Evolutionary conservation across 1,140 invertebrate species (phyloP).

Genomic region (Tetramorium alpestre): DNA sequence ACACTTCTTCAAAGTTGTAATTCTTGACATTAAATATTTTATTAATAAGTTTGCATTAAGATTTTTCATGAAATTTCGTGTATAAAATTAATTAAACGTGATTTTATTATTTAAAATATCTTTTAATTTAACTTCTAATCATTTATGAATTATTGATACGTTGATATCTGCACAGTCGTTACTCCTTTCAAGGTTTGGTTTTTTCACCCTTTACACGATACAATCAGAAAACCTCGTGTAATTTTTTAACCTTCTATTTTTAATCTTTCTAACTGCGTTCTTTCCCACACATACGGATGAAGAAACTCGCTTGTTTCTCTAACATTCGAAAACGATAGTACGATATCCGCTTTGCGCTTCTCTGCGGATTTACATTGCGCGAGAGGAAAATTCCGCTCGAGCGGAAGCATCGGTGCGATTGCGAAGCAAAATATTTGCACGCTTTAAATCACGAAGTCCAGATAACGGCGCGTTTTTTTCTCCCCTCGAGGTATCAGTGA

Average conservation of each 20-base stretch:
- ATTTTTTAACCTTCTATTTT: slow-evolving; percentile 5
- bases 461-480: slow-evolving; percentile 35
- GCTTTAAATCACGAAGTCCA: slow-evolving; percentile 50
- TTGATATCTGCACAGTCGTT: neutral
- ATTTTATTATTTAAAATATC: neutral
- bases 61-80: neutral
- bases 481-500: neutral
- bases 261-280: neutral
- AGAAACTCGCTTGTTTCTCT: neutral
- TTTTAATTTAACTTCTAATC: slow-evolving; percentile 7
- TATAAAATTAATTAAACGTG: neutral
- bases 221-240: neutral
- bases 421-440: slow-evolving; percentile 43
- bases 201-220: neutral
- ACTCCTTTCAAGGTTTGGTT: neutral
- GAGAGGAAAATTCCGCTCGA: slow-evolving; percentile 25
- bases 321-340: slow-evolving; percentile 18
- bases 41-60: neutral
- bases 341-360: slow-evolving; percentile 19
- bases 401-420: slow-evolving; percentile 21
- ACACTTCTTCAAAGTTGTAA: neutral
- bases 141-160: neutral
- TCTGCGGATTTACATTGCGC: slow-evolving; percentile 35
- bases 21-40: neutral
- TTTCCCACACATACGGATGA: neutral